Conservation (phyloP, 2,113 vertebrate species). For the Microtus pennsylvanicus region DNA sequence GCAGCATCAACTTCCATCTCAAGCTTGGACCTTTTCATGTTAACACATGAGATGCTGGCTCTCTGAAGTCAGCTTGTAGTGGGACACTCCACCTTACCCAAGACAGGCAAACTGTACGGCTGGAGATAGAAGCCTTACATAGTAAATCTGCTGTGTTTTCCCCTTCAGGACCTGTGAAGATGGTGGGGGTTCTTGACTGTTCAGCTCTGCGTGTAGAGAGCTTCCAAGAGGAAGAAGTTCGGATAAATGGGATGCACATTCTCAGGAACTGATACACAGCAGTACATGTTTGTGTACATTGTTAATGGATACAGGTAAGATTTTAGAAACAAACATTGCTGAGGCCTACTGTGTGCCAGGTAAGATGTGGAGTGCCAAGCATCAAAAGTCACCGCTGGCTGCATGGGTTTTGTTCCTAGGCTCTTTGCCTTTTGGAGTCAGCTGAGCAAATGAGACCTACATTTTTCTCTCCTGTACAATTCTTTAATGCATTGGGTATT, state of each 20-base stretch:
- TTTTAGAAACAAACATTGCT: background rate
- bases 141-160: background rate
- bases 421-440: background rate
- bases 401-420: background rate
- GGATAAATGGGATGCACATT: background rate
- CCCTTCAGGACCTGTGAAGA: background rate
- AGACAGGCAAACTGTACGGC: background rate
- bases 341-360: background rate
- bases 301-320: background rate
- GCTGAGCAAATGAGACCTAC: background rate
- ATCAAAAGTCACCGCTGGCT: too few species aligned
- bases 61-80: background rate
- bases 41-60: accelerated
- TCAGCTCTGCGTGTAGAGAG: background rate
- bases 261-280: background rate
- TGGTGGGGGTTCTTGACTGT: background rate
- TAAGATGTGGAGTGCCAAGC: background rate
- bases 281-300: background rate
- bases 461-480: background rate
- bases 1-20: background rate
- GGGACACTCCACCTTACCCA: background rate
- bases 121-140: accelerated
- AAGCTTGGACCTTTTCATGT: background rate
- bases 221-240: background rate
- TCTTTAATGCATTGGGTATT: background rate